These are phyloP conservation scores for Melanotaenia boesemani DNA, from an alignment of 2,797 vertebrate genomes.

Conservation along the genomic window DNA sequence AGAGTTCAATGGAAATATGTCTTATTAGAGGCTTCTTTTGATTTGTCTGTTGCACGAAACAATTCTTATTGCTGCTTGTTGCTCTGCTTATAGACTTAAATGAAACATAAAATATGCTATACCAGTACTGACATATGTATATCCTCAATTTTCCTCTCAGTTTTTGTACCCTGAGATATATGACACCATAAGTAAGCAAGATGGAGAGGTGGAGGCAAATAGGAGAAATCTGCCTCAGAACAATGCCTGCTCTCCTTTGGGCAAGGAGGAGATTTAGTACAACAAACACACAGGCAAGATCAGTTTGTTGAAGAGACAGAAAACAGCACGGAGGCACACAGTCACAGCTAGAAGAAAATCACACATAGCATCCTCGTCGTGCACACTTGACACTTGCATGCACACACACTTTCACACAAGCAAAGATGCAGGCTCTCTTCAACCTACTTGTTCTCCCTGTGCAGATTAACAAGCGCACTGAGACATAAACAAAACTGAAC, in stretches of 20 bases:
- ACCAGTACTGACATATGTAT: conserved; percentile 32
- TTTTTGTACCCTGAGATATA: conserved; percentile 37
- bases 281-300: conserved; percentile 54
- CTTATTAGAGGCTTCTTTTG: conserved; percentile 5
- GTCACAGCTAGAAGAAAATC: conserved; percentile 41
- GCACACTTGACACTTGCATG: neutral
- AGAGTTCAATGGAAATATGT: no score
- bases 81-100: neutral
- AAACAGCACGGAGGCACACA: conserved; percentile 45
- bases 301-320: conserved; percentile 57
- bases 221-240: conserved; percentile 34
- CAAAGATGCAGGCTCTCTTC: conserved; percentile 30
- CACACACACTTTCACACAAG: conserved; percentile 11
- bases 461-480: conserved; percentile 40
- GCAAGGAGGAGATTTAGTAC: conserved; percentile 37
- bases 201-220: conserved; percentile 33
- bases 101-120: neutral
- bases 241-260: conserved; percentile 31
- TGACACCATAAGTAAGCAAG: conserved; percentile 24
- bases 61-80: neutral
- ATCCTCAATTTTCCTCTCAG: conserved; percentile 37
- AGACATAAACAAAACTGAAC: conserved; percentile 43
- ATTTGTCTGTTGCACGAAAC: conserved; percentile 9
- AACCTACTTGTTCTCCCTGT: conserved; percentile 28
- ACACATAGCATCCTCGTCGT: conserved; percentile 10